Conservation (phyloP, 2,888 invertebrate genomes). For the Phengaris alcon region DNA sequence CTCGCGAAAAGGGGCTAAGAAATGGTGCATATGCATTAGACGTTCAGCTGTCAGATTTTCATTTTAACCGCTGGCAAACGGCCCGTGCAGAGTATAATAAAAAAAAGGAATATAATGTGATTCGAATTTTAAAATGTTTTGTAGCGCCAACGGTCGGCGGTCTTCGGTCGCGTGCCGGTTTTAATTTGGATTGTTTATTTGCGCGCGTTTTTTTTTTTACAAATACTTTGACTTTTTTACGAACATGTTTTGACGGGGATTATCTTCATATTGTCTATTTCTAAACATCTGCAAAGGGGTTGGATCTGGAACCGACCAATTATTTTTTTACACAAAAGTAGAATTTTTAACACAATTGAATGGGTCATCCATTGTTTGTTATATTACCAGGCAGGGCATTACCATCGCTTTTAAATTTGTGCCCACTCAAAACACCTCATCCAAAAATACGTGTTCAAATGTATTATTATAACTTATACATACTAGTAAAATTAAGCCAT, state of each 20-base stretch:
- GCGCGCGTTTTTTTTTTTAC: conserved; percentile 23
- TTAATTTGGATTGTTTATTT: conserved; percentile 58
- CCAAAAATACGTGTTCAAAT: too few species aligned
- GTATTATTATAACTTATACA: too few species aligned
- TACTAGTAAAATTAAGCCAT: too few species aligned
- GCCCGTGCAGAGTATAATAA: conserved; percentile 22
- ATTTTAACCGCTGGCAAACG: neutral
- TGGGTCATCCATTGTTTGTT: neutral
- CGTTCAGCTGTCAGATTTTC: conserved; percentile 19
- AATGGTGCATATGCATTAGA: conserved; percentile 50
- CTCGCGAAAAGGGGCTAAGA: conserved; percentile 59
- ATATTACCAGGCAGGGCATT: neutral
- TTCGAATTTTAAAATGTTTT: conserved; percentile 31
- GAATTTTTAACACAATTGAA: neutral
- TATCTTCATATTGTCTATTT: conserved; percentile 1
- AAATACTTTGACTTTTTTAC: neutral
- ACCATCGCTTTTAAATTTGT: neutral
- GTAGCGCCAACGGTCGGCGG: conserved; percentile 39
- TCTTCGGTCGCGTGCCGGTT: conserved; percentile 65
- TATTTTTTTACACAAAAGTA: conserved; percentile 14
- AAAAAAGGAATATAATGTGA: conserved; percentile 38
- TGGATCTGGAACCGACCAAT: neutral
- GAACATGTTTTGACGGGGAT: neutral
- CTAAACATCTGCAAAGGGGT: conserved; percentile 7
- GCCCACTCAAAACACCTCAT: too few species aligned